phyloP scores from a whole-genome alignment of 2,888 invertebrate genomes.

The Omphaloscelis lunosa region DNA sequence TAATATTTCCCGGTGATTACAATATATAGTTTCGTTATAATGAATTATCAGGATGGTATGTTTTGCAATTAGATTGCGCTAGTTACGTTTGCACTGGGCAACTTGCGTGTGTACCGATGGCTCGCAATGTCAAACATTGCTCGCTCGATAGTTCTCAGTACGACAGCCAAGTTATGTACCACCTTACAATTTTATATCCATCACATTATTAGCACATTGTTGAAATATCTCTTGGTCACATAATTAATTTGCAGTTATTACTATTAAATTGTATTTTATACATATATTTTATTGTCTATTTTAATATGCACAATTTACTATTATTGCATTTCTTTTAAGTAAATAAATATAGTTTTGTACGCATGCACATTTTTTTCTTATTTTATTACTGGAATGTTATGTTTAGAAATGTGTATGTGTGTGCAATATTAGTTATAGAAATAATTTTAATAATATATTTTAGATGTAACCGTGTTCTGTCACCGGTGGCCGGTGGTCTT shows the following conservation, averaged over 20 bases:
- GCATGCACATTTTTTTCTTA: slow-evolving; percentile 88
- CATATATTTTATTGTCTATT: slow-evolving; percentile 89
- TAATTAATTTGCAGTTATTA: slow-evolving; percentile 87
- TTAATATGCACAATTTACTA: slow-evolving; percentile 89
- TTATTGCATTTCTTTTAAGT: slow-evolving; percentile 87
- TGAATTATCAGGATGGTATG: slow-evolving; percentile 72
- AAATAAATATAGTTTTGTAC: slow-evolving; percentile 87
- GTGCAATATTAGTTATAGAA: slow-evolving; percentile 90
- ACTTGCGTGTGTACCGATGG: slow-evolving; percentile 50
- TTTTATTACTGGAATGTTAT: slow-evolving; percentile 80
- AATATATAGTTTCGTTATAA: slow-evolving; percentile 73
- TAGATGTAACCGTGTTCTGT: slow-evolving; percentile 78
- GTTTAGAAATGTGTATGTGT: slow-evolving; percentile 90
- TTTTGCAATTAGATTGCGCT: slow-evolving; percentile 90
- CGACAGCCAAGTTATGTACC: slow-evolving; percentile 56
- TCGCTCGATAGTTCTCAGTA: slow-evolving; percentile 69
- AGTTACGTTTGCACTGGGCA: slow-evolving; percentile 81
- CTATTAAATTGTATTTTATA: slow-evolving; percentile 88
- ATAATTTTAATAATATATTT: slow-evolving; percentile 84
- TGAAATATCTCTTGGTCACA: slow-evolving; percentile 81
- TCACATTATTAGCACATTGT: slow-evolving; percentile 79
- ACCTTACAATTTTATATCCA: slow-evolving; percentile 71
- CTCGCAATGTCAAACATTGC: slow-evolving; percentile 87
- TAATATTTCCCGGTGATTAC: slow-evolving; percentile 80
- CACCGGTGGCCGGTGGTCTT: slow-evolving; percentile 65